A percentile compares a stretch with the other conserved stretches of the same genome.
Evolutionary conservation across 2,888 invertebrate species (phyloP).

Genomic region (Helleia helle): DNA sequence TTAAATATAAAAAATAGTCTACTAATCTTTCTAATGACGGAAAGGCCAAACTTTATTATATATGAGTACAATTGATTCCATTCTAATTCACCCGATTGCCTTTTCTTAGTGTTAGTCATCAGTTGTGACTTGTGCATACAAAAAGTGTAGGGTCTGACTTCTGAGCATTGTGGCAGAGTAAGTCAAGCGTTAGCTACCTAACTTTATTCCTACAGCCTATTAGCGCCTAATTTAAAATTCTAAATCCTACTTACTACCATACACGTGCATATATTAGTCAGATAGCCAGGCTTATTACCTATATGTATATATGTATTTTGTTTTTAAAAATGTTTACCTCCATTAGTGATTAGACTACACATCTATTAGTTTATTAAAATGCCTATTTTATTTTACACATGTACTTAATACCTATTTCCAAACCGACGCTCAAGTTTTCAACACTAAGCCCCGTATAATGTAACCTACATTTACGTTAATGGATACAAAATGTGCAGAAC

Average conservation of each 20-base stretch:
- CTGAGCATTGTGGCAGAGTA: no score
- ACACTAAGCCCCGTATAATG: no score
- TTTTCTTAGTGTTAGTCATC: no score
- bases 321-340: neutral
- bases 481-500: neutral
- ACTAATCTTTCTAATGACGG: no score
- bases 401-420: neutral
- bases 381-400: neutral
- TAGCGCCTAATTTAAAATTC: neutral
- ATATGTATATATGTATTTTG: neutral
- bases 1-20: no score
- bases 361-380: neutral
- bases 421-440: neutral
- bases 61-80: no score
- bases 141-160: no score
- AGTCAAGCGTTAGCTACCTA: neutral
- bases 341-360: slow-evolving; percentile 3
- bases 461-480: neutral
- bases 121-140: no score
- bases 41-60: no score
- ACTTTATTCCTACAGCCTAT: neutral
- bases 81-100: no score
- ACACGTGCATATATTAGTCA: neutral
- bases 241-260: neutral
- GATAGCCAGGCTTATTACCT: neutral